Base-by-base conservation (phyloP, 1,140 invertebrate species). In the Sycophaga agraensis region DNA sequence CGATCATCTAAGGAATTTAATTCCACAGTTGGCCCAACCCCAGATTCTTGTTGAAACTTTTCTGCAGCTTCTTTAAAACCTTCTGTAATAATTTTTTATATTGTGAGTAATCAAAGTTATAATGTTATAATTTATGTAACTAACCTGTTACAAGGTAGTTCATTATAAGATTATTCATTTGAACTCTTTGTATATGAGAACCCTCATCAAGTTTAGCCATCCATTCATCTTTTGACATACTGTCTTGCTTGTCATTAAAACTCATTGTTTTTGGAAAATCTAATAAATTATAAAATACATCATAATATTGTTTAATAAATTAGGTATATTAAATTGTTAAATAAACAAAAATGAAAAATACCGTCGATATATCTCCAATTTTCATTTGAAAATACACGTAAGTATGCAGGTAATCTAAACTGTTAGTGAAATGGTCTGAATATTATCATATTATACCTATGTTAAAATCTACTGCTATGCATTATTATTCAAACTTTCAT, bases 91-190 rank as follows among this genome's bases (percentile, higher is more conserved):
- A 31, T 31, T 6, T 6, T 6, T 31, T 31, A 31, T 31, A 31
- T 6, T 31, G 5, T 6, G 11, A 31, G 11, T 31, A 11, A 31
- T 31, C 11, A 31, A 31, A 6, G 4, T 31, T 31, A 11, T 31
- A 31, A 31, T 6, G 11, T 31, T 56, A 60, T 60, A 63, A 68
- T 67, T 66, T 61, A 64, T 63, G 56, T 26, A 54, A 64, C 66
- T 79, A 84, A 94, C 94, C 94, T 83, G 94, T 97, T 2, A 98
- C 94, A 66, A 99, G 84, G 81, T 99, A 99, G 81, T 99, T 97
- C 96, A 99, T 98, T 58, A 99, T 96, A 37, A 98, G 83, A 77
- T 93, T 92, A 77, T 98, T 98, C 91, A 98, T 96, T 69, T 96
- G 92, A 42, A 89, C 86, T 67, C 95, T 84, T 45, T 93, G 92